Percentiles rank a stretch among this genome's conserved stretches.
Evolutionary conservation across 2,888 invertebrate genomes (phyloP).

Genomic region (Perizoma affinitatum): DNA sequence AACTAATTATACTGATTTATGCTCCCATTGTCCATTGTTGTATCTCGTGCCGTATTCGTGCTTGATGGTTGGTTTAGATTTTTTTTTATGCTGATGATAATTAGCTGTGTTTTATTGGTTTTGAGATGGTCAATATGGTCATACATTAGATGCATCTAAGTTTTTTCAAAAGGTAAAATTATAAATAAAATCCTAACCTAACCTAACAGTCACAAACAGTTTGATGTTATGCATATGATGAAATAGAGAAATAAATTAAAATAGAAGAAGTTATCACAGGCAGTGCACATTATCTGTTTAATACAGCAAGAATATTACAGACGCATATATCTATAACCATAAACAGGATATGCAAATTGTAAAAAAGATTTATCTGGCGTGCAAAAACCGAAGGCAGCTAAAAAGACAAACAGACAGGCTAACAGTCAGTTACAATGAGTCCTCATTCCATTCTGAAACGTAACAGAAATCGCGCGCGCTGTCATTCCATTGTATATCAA

Average conservation of each 20-base stretch:
- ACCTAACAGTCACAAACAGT: no score
- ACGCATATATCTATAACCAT: background rate
- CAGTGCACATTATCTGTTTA: no score
- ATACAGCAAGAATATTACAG: constrained; percentile 1
- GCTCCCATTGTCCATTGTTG: constrained; percentile 96
- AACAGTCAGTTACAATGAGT: constrained; percentile 53
- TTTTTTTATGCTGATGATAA: constrained; percentile 34
- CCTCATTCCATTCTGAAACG: constrained; percentile 43
- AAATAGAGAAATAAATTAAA: no score
- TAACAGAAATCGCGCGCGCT: constrained; percentile 56
- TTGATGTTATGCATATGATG: no score
- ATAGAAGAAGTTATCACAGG: no score
- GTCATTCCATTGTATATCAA: constrained; percentile 77
- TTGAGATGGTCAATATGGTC: constrained; percentile 21
- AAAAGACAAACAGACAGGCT: constrained; percentile 43
- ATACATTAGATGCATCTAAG: constrained; percentile 10
- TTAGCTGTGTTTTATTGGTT: constrained; percentile 34
- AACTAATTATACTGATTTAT: constrained; percentile 98
- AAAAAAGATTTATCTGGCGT: constrained; percentile 17
- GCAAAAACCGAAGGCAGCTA: constrained; percentile 19
- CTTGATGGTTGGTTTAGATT: constrained; percentile 34
- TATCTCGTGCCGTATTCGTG: constrained; percentile 78
- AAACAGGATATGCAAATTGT: constrained; percentile 13
- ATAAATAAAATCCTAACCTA: no score
- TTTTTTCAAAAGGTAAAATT: background rate